These are phyloP conservation scores for Metallyticus violacea DNA, from an alignment of 2,888 invertebrate genomes.

Conservation along the genomic window DNA sequence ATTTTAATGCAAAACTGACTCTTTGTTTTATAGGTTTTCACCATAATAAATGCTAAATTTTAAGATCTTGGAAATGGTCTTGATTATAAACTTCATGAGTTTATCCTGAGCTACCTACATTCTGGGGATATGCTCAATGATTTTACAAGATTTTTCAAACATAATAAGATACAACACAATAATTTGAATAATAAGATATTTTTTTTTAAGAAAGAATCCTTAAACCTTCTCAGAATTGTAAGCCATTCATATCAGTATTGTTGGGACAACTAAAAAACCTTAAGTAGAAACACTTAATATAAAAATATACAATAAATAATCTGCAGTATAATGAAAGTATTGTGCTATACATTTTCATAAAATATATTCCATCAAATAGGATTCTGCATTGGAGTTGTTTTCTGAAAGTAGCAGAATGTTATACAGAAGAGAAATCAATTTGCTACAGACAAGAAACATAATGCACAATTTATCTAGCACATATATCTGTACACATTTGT, in stretches of 20 bases:
- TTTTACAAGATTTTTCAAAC: not conserved
- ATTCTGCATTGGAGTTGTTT: not conserved
- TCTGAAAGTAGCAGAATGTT: not conserved
- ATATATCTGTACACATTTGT: not conserved
- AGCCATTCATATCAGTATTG: not conserved
- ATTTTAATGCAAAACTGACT: not conserved
- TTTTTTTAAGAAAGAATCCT: not conserved
- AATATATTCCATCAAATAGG: not conserved
- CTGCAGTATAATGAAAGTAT: not conserved
- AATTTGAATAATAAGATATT: not conserved
- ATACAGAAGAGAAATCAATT: not conserved
- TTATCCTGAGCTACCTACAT: not conserved
- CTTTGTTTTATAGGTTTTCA: not conserved
- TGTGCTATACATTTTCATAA: not conserved
- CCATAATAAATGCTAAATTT: not conserved
- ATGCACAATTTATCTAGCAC: not conserved
- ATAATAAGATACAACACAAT: not conserved
- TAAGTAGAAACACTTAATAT: too few relatives aligned
- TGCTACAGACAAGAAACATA: not conserved
- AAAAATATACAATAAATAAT: not conserved
- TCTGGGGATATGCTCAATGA: not conserved
- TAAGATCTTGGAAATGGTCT: not conserved
- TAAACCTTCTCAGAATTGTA: not conserved
- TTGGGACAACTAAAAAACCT: not conserved
- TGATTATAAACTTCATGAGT: not conserved